Evolutionary conservation across 2,888 invertebrate species (phyloP), one percentile per base, ranked within the genome.

Genomic region (Drosophila prostipennis): DNA sequence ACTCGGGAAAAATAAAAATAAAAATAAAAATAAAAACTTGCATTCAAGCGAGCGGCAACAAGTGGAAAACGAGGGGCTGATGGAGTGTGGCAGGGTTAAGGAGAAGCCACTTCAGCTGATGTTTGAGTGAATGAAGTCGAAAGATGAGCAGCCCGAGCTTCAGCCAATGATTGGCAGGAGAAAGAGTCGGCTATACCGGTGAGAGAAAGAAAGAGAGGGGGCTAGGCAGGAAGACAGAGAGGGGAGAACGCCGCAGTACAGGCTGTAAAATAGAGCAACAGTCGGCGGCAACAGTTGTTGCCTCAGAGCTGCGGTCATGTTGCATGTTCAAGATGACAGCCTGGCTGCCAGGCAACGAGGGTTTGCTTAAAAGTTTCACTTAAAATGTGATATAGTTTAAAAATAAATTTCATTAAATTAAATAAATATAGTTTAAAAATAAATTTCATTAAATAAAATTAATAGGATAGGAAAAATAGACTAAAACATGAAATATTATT

Each of bases 251-350:
- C 26, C 40, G 40, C 32, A 52, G 49, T 59, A 51, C 79, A 59
- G 77, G 70, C 84, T 75, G 76, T 75, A 79, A 85, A 84, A 80
- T 87, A 82, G 86, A 87, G 84, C 87, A 83, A 72, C 39, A 57
- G 39, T 48, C 57, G 57, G 55, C 52, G 34, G 71, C 74, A 65
- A 72, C 69, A 64, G 72, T 75, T 71, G 65, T 71, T 71, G 65
- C 78, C 69, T 74, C 74, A 65, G 74, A 78, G 74, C 76, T 85
- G 82, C 71, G 76, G 86, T 78, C 76, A 58, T 65, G 64, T 69
- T 64, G 72, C 67, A 68, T 46, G 64, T 46, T 65, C 53, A 65
- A 65, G 64, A 65, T 65, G 64, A 67, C 64, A 65, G 64, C 45
- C 54, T 53, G 46, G 64, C 68, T 76, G 71, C 26, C 59, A 32